These are phyloP conservation scores for Porites lobata DNA, from an alignment of 92 coral and sea anemone species.

Conservation along the genomic window DNA sequence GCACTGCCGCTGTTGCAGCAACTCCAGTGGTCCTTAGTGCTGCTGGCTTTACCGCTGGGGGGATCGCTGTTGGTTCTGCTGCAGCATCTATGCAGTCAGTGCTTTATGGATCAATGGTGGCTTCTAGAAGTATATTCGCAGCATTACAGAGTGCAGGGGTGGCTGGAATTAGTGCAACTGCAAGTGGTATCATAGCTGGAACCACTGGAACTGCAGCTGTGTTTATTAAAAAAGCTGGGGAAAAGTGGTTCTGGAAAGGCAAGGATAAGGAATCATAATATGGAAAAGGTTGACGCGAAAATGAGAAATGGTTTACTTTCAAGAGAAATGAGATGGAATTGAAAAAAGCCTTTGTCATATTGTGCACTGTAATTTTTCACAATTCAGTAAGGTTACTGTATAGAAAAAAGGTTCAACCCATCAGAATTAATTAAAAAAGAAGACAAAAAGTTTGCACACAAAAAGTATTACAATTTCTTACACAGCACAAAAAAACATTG, in stretches of 20 bases:
- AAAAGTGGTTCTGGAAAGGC: not conserved
- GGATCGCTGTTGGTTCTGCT: constrained; percentile 50
- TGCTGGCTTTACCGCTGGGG: constrained; percentile 50
- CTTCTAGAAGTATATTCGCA: constrained; percentile 35
- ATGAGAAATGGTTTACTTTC: not conserved
- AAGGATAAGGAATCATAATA: not conserved
- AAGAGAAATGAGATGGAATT: not conserved
- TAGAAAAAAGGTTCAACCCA: too few species aligned
- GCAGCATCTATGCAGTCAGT: constrained; percentile 39
- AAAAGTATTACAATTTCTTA: too few species aligned
- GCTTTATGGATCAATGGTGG: constrained; percentile 38
- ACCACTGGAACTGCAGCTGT: not conserved
- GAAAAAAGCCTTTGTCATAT: not conserved
- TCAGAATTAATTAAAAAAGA: too few species aligned
- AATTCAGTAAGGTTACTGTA: too few species aligned
- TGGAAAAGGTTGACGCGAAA: not conserved
- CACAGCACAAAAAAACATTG: too few species aligned
- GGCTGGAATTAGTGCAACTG: constrained; percentile 32
- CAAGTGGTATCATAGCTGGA: constrained; percentile 14
- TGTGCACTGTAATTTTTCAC: too few species aligned
- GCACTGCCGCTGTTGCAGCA: constrained; percentile 29
- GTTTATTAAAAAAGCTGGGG: not conserved
- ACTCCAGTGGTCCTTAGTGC: constrained; percentile 46
- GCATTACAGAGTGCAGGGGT: constrained; percentile 59
- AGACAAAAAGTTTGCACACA: too few species aligned